A percentile compares a stretch with the other conserved stretches of the same genome.
phyloP scores from a whole-genome alignment of 2,113 vertebrate genomes.

The Diphyllodes magnificus region DNA sequence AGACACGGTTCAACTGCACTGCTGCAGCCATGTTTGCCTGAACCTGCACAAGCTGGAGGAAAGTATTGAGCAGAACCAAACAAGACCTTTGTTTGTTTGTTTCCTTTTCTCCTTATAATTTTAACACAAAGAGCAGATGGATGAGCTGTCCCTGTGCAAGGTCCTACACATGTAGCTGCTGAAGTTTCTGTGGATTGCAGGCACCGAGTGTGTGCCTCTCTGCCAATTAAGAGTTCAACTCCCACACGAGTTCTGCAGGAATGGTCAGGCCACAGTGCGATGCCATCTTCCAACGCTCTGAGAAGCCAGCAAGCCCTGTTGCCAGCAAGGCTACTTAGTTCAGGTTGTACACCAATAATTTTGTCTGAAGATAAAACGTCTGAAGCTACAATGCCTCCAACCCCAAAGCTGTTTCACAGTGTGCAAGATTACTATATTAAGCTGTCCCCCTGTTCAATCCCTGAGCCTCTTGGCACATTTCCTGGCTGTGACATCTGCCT shows the following conservation, averaged over 20 bases:
- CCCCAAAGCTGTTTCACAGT: neutral
- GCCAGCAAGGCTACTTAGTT: neutral
- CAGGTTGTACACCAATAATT: neutral
- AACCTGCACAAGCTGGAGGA: neutral
- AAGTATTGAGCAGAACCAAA: neutral
- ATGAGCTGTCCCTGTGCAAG: neutral
- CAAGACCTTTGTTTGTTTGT: neutral
- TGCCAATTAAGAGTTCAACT: fast-evolving
- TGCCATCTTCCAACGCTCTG: neutral
- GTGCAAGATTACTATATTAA: neutral
- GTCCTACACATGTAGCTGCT: fast-evolving
- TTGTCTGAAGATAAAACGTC: neutral
- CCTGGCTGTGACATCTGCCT: neutral
- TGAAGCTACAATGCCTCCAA: neutral
- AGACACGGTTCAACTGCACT: neutral
- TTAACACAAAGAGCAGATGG: neutral
- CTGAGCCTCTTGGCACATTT: neutral
- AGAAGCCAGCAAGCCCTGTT: neutral
- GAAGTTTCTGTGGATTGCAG: neutral
- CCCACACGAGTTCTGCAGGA: neutral
- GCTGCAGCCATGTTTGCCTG: neutral
- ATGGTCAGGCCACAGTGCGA: fast-evolving
- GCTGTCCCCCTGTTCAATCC: neutral
- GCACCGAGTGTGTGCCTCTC: neutral
- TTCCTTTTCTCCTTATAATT: neutral